Evolutionary conservation across 2,113 vertebrate genomes (phyloP), one percentile per base, ranked within the genome.

Genomic region (Trachemys scripta): DNA sequence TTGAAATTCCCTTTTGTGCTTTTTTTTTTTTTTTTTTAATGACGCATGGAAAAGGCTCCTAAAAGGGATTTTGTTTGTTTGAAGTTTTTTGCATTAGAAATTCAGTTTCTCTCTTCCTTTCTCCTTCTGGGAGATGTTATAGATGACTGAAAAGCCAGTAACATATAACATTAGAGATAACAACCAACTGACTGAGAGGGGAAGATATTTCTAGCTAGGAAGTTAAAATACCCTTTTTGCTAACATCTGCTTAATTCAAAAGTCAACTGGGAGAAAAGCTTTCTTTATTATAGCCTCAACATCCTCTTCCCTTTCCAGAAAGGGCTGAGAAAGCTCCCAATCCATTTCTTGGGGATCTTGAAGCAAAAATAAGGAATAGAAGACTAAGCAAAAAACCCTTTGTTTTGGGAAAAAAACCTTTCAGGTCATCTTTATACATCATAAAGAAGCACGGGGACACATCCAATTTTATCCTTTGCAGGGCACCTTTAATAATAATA

Each of bases 151-250:
- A 90, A 72, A 96, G 54, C 83, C 84, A 95, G 65, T 65, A n/a
- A 87, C 50, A 54, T 0, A 1, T 62, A 87, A 88, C 87, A 85
- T 72, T n/a, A 85, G 35, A 72, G 35, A 72, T 72, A 72, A 69
- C 35, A 69, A 38, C 65, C 65, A 72, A 72, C 65, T 72, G 65
- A 38, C 35, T 72, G 62, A 69, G 22, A 76, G 38, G 38, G 85
- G 25, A 85, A 53, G 87, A 87, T 96, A 95, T 97, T 97, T 96
- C 96, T 97, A 96, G 95, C 12, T 90, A 94, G 79, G 22, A 96
- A 95, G 85, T 96, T 90, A 97, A 96, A 97, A 97, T 93, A 72
- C n/a, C 96, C 94, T 95, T 93, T 92, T 88, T 94, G 95, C 85
- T 88, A 94, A 95, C n/a, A 38, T 72, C 65, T 97, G 89, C 96